Base-by-base conservation (phyloP, 2,888 invertebrate genomes). In the Plagodis pulveraria region DNA sequence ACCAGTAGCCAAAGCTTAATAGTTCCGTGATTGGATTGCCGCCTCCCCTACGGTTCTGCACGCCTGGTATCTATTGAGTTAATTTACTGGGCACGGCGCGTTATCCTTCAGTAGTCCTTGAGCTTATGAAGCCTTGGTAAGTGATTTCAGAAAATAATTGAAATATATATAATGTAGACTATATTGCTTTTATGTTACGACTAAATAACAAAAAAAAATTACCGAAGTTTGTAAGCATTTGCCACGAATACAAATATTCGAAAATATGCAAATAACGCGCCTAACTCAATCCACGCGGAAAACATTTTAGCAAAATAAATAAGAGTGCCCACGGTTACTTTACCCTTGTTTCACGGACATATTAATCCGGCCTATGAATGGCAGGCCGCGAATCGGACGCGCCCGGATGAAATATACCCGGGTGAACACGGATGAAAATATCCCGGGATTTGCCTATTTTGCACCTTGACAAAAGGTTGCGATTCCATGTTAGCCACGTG, bases 21-120 rank as follows among this genome's bases (percentile, higher is more conserved):
- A 78, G 82, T 75, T 77, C 74, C 78, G 78, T 81, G 87, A 87
- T 89, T 87, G 84, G 87, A 88, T 84, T 81, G 83, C 80, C 77
- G 77, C 78, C 80, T 78, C 85, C 78, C 80, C 77, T 73, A 72
- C 78, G 75, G 80, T 72, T 73, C 74, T 71, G 72, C 70, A 74
- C 77, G 73, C 86, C 83, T 83, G 77, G 83, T 84, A 81, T 78
- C 73, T 77, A 83, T 87, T 74, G 78, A 81, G 80, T 83, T 84
- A 82, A 84, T 83, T 81, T 81, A 76, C 73, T 70, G 69, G 74
- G 75, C 66, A 70, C 70, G 69, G 67, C 66, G 67, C 70, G 58
- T 62, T 62, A 48, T 46, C 62, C 51, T 55, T 46, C 52, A 44
- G 40, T 49, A 50, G 36, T 49, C 56, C 56, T 56, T 44, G 34